Conservation (phyloP, 2,113 vertebrate species). For the Geothlypis trichas region DNA sequence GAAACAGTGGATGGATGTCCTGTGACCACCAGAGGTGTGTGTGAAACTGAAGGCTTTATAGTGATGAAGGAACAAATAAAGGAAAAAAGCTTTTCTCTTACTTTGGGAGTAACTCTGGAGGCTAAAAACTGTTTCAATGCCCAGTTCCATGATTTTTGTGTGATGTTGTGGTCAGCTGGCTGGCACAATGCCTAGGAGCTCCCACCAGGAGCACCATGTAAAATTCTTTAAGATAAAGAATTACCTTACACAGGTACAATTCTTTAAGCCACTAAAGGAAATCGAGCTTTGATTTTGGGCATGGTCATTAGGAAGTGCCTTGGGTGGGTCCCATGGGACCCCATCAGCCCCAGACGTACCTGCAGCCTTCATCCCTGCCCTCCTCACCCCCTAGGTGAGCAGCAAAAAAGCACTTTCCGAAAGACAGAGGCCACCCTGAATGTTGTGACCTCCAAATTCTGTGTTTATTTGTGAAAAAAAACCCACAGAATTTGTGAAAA, state of each 20-base stretch:
- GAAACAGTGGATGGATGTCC: background rate
- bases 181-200: background rate
- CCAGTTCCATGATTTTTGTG: rapidly evolving
- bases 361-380: background rate
- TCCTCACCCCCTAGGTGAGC: background rate
- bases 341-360: background rate
- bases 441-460: background rate
- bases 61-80: background rate
- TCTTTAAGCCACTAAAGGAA: background rate
- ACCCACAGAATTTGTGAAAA: background rate
- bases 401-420: background rate
- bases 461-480: background rate
- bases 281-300: background rate
- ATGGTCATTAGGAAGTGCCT: background rate
- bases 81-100: background rate
- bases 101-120: background rate
- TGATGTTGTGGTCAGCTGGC: background rate
- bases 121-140: rapidly evolving
- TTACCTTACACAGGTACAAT: background rate
- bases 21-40: background rate
- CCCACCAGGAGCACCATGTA: background rate
- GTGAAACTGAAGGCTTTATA: background rate
- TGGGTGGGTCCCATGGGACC: background rate
- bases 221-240: background rate
- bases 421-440: background rate